Base-by-base conservation (phyloP, 2,888 invertebrate species). In the Gerris lacustris region DNA sequence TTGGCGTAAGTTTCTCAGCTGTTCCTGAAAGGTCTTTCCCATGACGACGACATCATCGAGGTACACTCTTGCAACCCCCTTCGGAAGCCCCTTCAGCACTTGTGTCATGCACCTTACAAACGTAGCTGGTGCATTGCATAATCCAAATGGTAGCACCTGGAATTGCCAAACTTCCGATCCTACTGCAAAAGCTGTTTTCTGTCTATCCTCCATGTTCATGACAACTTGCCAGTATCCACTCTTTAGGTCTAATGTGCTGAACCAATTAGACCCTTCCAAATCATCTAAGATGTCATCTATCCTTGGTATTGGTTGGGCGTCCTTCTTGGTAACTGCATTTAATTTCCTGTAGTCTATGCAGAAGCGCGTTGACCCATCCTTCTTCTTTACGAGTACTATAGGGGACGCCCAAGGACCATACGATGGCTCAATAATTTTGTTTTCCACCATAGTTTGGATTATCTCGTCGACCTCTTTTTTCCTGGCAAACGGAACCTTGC, bases 41-140 rank as follows among this genome's bases (percentile, higher is more conserved):
- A 44, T 31, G 5, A 69, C 71, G 5, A 69, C 31, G 7, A 70
- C 45, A 45, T 70, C 71, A 55, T 70, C 71, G 17, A 70, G 62
- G 31, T 70, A 70, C 45, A 67, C 66, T 11, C 45, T 17, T 17
- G 67, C 47, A 6, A 43, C 7, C 15, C 45, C 43, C 0, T 31
- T 31, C 67, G n/a, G 18, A 7, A 66, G 66, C n/a, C 66, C 43
- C 11, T 66, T 44, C 66, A 45, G 43, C 11, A 31, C 45, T 9
- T 47, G 44, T 18, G 17, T 66, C 7, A 67, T 45, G 9, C 43
- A 66, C 63, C 17, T 67, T 6, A 6, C 43, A 44, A 63, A 43
- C 44, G 43, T 44, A 31, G 31, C 31, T 31, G 31, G 31, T 31
- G 31, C 31, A 31, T 31, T 31, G 31, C 31, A 31, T 31, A 31